phyloP scores from a whole-genome alignment of 2,797 vertebrate genomes.

The Dryobates pubescens region DNA sequence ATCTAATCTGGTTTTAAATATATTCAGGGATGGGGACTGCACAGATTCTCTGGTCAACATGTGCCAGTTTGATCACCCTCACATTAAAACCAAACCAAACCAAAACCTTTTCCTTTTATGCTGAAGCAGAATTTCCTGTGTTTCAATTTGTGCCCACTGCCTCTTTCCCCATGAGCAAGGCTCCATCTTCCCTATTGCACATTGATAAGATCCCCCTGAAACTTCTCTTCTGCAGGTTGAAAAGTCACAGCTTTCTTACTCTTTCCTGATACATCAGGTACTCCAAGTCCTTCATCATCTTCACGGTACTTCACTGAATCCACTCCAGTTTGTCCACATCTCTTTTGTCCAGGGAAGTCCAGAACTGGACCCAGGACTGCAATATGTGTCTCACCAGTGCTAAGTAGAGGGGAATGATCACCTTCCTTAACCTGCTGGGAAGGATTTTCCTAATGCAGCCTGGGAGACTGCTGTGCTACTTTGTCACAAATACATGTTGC shows the following conservation, averaged over 20 bases:
- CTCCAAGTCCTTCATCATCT: too few relatives aligned
- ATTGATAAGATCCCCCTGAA: not conserved
- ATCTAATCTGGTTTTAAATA: not conserved
- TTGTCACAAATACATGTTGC: not conserved
- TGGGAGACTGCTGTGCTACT: not conserved
- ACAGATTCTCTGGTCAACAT: not conserved
- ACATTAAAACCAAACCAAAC: not conserved
- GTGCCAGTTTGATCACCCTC: not conserved
- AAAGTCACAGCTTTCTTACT: too few relatives aligned
- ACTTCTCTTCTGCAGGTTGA: not conserved
- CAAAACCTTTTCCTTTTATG: not conserved
- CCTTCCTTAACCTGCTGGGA: too few relatives aligned
- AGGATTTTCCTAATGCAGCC: not conserved
- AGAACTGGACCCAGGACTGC: too few relatives aligned
- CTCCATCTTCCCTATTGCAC: not conserved
- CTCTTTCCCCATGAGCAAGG: not conserved
- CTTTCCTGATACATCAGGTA: too few relatives aligned
- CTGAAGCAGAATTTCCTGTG: not conserved
- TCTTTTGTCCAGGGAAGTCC: too few relatives aligned
- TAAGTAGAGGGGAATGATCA: too few relatives aligned
- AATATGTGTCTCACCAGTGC: too few relatives aligned
- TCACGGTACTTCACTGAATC: too few relatives aligned
- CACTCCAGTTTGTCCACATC: too few relatives aligned
- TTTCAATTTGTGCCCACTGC: not conserved
- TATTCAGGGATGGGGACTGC: not conserved